Percentiles rank a stretch among this genome's conserved stretches.
These are phyloP conservation scores for Umimayanthus chanpuru DNA, from an alignment of 92 coral and sea anemone genomes.

Conservation along the genomic window DNA sequence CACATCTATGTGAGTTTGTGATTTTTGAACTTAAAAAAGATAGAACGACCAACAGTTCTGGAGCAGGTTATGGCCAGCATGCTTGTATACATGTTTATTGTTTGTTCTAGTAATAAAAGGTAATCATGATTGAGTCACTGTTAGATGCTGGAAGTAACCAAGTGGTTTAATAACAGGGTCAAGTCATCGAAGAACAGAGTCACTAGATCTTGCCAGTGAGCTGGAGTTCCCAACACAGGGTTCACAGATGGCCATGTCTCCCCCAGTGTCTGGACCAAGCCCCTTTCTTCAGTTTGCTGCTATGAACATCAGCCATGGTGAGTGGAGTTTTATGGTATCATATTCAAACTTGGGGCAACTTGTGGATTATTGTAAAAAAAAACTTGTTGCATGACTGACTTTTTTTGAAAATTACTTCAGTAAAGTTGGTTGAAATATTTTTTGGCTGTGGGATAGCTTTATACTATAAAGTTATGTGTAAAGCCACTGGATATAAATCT, in stretches of 20 bases:
- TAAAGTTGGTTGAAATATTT: neutral
- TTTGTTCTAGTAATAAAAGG: too few species aligned
- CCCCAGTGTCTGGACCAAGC: constrained; percentile 75
- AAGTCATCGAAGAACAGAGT: constrained; percentile 52
- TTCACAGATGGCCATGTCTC: constrained; percentile 77
- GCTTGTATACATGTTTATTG: too few species aligned
- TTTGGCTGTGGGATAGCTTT: too few species aligned
- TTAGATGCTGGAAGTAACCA: neutral
- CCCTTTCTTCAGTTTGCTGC: constrained; percentile 85
- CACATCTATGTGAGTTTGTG: neutral
- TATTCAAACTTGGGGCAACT: neutral
- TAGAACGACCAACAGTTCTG: too few species aligned
- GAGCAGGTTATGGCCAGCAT: too few species aligned
- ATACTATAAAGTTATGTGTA: too few species aligned
- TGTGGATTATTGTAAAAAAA: neutral
- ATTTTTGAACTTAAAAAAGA: too few species aligned
- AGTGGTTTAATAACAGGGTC: neutral
- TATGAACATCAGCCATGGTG: constrained; percentile 51
- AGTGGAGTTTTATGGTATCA: neutral
- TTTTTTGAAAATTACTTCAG: too few species aligned
- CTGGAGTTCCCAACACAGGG: constrained; percentile 90
- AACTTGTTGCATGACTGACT: neutral
- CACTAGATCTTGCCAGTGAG: constrained; percentile 83
- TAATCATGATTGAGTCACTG: neutral
- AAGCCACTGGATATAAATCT: too few species aligned